Evolutionary conservation across 2,888 invertebrate genomes (phyloP), one percentile per base, ranked within the genome.

Genomic region (Heteropelma amictum): DNA sequence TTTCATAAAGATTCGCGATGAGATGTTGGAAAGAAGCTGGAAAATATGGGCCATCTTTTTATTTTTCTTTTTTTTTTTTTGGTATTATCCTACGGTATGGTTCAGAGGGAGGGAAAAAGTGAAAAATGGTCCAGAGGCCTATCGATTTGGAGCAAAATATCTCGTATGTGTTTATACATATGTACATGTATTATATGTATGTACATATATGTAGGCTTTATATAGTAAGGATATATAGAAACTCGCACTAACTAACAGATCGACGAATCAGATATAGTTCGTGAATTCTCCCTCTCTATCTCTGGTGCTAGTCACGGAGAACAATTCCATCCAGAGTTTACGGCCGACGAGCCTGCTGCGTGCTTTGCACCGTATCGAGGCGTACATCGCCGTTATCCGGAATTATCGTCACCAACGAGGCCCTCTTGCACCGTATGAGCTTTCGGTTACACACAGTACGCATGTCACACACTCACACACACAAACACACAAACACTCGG

Each of bases 321-420:
- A 70, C 80, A 77, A 75, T 79, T 80, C 79, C 79, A 80, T 79
- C 79, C 76, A 76, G 72, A 79, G 79, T 80, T 80, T 78, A 79
- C 76, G 76, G 74, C 65, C 77, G 74, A 77, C 77, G 82, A 82
- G 81, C 79, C 40, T 65, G 56, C 35, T 56, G 72, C 77, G 61
- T 73, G 65, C 74, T 61, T n/a, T 64, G 69, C 60, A 65, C 73
- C 65, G 51, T 76, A 76, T 77, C 77, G 73, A 72, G 72, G 73
- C 77, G 73, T 78, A 78, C 79, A 80, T 78, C 67, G 64, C 71
- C 51, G 77, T 79, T 80, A 78, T 80, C 76, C 76, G 73, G 79
- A 77, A 82, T 82, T 81, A 82, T 81, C 78, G 81, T 79, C 78
- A 76, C 64, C 61, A 70, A 64, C 61, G 71, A 64, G 38, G 49